Evolutionary conservation across 2,888 invertebrate genomes (phyloP).

Genomic region (Steinernema hermaphroditum): DNA sequence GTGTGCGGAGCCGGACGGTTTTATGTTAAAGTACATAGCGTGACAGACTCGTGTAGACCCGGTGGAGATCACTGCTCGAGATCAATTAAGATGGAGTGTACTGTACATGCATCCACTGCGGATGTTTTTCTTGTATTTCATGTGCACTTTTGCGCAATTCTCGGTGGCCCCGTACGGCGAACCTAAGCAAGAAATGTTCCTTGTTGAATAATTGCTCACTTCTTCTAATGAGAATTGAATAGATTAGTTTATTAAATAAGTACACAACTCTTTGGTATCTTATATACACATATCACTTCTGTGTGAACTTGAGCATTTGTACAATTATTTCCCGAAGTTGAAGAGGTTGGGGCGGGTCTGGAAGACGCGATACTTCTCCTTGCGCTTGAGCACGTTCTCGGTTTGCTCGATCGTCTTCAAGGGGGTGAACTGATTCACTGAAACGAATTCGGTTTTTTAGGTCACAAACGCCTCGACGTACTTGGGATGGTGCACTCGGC

Average conservation of each 20-base stretch:
- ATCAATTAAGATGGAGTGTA: too few species aligned
- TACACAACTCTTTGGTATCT: background rate
- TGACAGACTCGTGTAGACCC: too few species aligned
- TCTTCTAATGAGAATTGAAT: too few species aligned
- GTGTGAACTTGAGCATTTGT: background rate
- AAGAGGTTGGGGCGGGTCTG: conserved; percentile 17
- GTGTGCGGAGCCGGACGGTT: too few species aligned
- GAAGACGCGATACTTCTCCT: conserved; percentile 22
- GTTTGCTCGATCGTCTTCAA: conserved; percentile 6
- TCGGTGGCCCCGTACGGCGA: too few species aligned
- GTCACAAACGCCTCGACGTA: background rate
- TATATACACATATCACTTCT: conserved; percentile 3
- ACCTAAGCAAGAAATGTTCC: too few species aligned
- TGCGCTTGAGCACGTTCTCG: background rate
- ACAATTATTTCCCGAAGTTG: conserved; percentile 12
- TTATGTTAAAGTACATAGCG: too few species aligned
- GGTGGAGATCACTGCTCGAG: too few species aligned
- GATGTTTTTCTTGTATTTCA: too few species aligned
- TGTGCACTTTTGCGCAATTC: too few species aligned
- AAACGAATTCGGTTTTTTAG: background rate
- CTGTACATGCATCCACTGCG: too few species aligned
- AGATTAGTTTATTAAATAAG: background rate
- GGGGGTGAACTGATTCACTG: background rate
- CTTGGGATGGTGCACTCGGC: conserved; percentile 40
- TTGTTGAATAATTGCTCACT: too few species aligned